Base-by-base conservation (phyloP, 2,888 invertebrate species). In the Venusia cambrica region DNA sequence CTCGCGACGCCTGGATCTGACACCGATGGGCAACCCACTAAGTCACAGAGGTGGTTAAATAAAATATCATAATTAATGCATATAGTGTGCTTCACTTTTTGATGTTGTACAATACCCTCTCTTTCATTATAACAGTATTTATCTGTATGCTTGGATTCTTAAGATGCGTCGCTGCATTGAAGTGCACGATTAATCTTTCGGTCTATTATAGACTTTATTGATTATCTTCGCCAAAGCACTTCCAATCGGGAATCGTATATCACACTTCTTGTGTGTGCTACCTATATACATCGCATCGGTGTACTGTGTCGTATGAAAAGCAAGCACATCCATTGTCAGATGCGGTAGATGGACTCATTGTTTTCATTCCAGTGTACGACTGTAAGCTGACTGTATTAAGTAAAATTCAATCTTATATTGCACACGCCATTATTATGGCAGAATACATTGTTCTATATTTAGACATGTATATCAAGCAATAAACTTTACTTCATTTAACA, bases 291-390 rank as follows among this genome's bases (percentile, higher is more conserved):
- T n/a, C n/a, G n/a, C 47, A 22, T 57, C 52, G 47, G 49, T 48
- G 47, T 50, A 50, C 42, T 34, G 46, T 28, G 21, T 25, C 32
- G 42, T n/a, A 49, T 48, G 34, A 48, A 54, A 62, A 48, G 51
- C 51, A 38, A 59, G 35, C 20, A 53, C 36, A 44, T 45, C 57
- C 58, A 58, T 65, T 66, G 60, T 67, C 68, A 73, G 66, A 61
- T 70, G 66, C 61, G 54, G 62, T 64, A 62, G 64, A 62, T 58
- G 57, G 48, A 56, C 52, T 58, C 66, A 74, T 75, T 79, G 73
- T 78, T 79, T 67, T 67, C 67, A 67, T 75, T 73, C 69, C 65
- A 48, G 47, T 41, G 48, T 32, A 10, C 51, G 46, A 56, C n/a
- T 55, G 77, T 70, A 77, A 79, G 52, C 38, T 48, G 77, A n/a